Base-by-base conservation (phyloP, 2,888 invertebrate species). In the Tetragnatha montana region DNA sequence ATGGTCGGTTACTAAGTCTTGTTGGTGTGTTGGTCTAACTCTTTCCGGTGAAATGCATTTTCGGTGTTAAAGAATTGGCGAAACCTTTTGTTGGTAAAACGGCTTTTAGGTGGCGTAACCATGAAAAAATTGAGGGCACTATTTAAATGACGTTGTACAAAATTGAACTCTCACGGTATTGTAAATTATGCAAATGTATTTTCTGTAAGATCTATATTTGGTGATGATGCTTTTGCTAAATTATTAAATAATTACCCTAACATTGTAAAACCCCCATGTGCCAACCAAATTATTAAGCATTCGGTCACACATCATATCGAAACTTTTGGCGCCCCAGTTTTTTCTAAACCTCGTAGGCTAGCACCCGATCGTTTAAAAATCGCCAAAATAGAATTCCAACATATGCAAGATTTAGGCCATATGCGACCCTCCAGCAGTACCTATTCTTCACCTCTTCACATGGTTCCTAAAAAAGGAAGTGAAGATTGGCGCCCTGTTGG, bases 281-380 rank as follows among this genome's bases (percentile, higher is more conserved):
- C 81, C 22, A 19, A 70, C n/a, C 50, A 82, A 82, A n/a, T 17
- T 70, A 51, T 82, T 1, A 87, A 87, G 75, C 76, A 76, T 50
- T 69, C 79, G 35, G 82, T 87, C 21, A 10, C 78, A 14, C 93
- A 93, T 85, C 92, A 92, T 91, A 92, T 93, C 68, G 76, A 91
- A 69, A 92, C 92, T 10, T 92, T 91, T 0, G 93, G 93, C n/a
- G 92, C 92, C 49, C 93, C 93, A 7, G 92, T 93, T 6, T 85
- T 85, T 51, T 70, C 91, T 8, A 91, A 91, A 76, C 91, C 93
- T 0, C 69, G 74, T 35, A 68, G 50, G 2, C 50, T 80, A n/a
- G 78, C 81, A 0, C 88, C 88, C n/a, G 84, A 88, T 19, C 49
- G 35, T 14, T 17, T 88, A 2, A 73, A 81, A 84, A 79, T 88